A percentile compares a stretch with the other conserved stretches of the same genome.
Evolutionary conservation across 2,113 vertebrate genomes (phyloP).

Genomic region (Choloepus hoffmanni): DNA sequence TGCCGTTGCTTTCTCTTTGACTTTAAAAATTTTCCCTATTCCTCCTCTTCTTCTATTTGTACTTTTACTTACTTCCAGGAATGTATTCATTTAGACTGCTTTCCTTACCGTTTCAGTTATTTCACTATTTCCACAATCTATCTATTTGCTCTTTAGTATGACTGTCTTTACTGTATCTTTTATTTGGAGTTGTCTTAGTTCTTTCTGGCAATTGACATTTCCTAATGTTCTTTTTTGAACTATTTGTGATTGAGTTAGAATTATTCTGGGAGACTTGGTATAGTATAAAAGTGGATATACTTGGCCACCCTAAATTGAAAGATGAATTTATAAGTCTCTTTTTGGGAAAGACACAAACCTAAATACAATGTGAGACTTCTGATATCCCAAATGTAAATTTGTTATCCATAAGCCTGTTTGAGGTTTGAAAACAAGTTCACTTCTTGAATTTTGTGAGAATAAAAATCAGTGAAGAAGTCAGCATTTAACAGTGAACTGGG

Average conservation of each 20-base stretch:
- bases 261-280: constrained; percentile 24
- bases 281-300: background rate
- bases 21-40: background rate
- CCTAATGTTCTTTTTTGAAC: background rate
- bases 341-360: background rate
- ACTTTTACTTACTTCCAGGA: background rate
- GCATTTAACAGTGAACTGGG: background rate
- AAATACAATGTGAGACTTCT: background rate
- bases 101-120: background rate
- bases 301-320: background rate
- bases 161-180: background rate
- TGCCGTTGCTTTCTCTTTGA: background rate
- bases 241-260: constrained; percentile 13
- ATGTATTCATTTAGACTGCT: background rate
- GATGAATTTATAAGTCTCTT: background rate
- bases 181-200: constrained; percentile 39
- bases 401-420: background rate
- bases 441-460: constrained; percentile 31
- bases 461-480: constrained; percentile 9
- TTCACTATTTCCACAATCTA: background rate
- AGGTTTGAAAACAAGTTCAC: constrained; percentile 36
- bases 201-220: constrained; percentile 18
- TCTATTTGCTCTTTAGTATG: background rate
- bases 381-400: background rate
- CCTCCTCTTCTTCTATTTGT: background rate